Evolutionary conservation across 2,888 invertebrate species (phyloP).

Genomic region (Leptinotarsa haldemani): DNA sequence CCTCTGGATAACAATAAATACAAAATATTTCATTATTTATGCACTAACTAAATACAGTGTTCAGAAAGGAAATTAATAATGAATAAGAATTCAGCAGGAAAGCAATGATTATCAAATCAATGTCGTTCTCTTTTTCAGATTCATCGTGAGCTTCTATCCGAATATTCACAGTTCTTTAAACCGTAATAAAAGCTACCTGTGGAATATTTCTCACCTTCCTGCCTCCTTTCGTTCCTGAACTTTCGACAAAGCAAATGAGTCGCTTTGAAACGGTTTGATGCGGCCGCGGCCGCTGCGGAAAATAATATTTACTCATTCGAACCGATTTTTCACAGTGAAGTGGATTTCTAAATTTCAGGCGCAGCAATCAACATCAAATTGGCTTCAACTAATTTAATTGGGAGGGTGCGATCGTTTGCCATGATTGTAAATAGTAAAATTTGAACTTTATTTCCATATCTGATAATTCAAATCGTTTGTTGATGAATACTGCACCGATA

Average conservation of each 20-base stretch:
- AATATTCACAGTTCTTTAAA: neutral
- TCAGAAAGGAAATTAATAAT: no score
- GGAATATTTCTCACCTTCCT: neutral
- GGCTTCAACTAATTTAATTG: neutral
- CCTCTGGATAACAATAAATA: no score
- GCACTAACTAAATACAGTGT: no score
- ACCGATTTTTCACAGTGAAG: neutral
- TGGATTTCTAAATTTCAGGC: neutral
- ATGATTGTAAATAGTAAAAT: neutral
- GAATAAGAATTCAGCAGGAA: no score
- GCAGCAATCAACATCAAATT: neutral
- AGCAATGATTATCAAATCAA: neutral
- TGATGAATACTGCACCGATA: neutral
- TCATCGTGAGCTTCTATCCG: neutral
- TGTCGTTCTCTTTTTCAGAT: neutral
- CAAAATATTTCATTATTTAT: no score
- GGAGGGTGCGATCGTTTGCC: neutral
- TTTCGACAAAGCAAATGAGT: neutral
- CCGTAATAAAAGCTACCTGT: constrained; percentile 3
- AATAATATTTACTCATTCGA: neutral
- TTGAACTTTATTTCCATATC: neutral
- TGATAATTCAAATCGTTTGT: neutral
- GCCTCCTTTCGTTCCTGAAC: neutral
- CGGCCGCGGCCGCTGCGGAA: neutral
- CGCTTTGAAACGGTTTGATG: constrained; percentile 3